Evolutionary conservation across 2,797 vertebrate genomes (phyloP).

Genomic region (Siniperca scherzeri): DNA sequence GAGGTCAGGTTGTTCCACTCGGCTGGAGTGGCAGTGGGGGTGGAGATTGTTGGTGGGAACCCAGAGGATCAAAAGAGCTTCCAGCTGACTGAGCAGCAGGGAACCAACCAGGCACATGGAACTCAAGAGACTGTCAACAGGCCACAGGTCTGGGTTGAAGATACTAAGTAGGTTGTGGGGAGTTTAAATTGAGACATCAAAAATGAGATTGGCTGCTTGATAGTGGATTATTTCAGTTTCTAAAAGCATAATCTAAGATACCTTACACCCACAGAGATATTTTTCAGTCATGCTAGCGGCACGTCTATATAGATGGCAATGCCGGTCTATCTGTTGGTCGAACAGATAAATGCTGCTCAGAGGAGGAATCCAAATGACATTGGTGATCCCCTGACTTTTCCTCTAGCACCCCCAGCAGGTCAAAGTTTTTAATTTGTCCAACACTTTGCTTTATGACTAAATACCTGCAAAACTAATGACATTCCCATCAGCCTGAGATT

Average conservation of each 20-base stretch:
- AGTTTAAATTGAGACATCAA: not conserved
- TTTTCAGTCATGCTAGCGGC: not conserved
- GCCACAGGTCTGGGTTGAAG: not conserved
- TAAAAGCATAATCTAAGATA: not conserved
- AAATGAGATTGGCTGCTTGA: not conserved
- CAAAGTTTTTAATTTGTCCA: not conserved
- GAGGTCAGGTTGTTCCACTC: slow-evolving; percentile 46
- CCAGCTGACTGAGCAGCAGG: slow-evolving; percentile 44
- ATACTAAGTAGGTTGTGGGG: not conserved
- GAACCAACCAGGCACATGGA: not conserved
- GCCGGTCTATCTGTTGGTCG: not conserved
- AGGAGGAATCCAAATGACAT: not conserved
- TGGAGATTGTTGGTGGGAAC: slow-evolving; percentile 20
- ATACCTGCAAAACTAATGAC: not conserved
- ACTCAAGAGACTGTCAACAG: not conserved
- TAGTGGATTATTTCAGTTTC: not conserved
- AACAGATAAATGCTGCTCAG: not conserved
- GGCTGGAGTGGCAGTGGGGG: slow-evolving; percentile 6
- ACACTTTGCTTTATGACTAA: not conserved
- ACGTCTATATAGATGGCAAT: not conserved
- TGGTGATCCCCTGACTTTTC: not conserved
- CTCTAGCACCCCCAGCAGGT: not conserved
- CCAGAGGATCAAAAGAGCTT: slow-evolving; percentile 38
- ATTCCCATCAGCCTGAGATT: not conserved
- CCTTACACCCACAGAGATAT: not conserved